A percentile compares a stretch with the other conserved stretches of the same genome.
These are phyloP conservation scores for Gambusia yucatana DNA, from an alignment of 2,797 vertebrate species.

Conservation along the genomic window DNA sequence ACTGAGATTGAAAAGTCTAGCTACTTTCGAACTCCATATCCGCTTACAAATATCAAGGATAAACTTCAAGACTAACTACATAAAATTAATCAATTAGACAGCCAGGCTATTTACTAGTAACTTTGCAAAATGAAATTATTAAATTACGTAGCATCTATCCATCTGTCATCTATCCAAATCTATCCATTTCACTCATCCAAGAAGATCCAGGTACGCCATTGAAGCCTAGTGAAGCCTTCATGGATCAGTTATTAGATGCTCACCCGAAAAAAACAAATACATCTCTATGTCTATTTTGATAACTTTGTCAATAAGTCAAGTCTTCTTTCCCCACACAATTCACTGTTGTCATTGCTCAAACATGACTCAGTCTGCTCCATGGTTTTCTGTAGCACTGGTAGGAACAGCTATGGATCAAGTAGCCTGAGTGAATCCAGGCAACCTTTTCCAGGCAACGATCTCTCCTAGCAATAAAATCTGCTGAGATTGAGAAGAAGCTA, in stretches of 20 bases:
- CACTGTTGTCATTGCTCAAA: background rate
- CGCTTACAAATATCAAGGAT: background rate
- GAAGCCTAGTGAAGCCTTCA: background rate
- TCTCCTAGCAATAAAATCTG: background rate
- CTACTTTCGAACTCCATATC: background rate
- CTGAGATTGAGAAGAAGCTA: background rate
- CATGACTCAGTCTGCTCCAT: background rate
- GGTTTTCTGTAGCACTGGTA: background rate
- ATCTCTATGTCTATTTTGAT: background rate
- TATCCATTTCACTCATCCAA: background rate
- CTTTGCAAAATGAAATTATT: background rate
- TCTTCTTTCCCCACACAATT: background rate
- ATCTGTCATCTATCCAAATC: background rate
- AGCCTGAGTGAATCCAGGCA: background rate
- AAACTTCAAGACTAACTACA: background rate
- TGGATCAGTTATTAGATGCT: background rate
- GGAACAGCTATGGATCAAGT: background rate
- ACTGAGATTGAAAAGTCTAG: slow-evolving; percentile 4
- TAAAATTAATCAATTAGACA: background rate
- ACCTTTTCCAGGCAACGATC: background rate
- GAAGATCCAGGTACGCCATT: background rate
- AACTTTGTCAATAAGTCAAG: background rate
- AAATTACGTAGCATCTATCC: background rate
- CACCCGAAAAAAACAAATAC: background rate
- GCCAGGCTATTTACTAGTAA: background rate